These are phyloP conservation scores for Leptinotarsa haldemani DNA, from an alignment of 2,888 invertebrate genomes.

Conservation along the genomic window DNA sequence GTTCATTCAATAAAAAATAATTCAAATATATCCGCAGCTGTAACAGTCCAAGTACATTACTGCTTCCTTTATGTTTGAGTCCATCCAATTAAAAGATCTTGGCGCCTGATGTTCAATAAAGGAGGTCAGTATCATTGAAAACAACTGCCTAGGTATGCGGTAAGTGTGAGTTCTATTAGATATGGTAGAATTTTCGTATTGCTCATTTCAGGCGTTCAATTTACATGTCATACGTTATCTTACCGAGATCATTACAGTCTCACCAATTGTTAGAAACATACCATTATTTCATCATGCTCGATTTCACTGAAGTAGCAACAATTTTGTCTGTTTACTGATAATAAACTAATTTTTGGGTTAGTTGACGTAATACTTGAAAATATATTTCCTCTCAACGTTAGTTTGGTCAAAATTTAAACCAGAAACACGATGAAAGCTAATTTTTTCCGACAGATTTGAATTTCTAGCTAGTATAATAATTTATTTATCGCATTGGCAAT, in stretches of 20 bases:
- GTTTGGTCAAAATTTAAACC: no score
- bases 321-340: no score
- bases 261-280: not conserved
- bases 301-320: no score
- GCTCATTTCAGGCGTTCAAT: not conserved
- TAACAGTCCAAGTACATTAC: not conserved
- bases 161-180: not conserved
- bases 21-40: no score
- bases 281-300: not conserved
- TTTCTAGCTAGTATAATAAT: no score
- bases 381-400: not conserved
- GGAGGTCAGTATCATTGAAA: not conserved
- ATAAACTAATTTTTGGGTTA: no score
- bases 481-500: no score
- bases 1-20: no score
- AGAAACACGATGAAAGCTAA: no score
- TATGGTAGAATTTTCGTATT: not conserved
- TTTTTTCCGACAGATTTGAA: no score
- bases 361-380: no score
- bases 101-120: not conserved
- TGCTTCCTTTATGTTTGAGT: not conserved
- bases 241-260: not conserved
- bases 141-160: conserved; percentile 2
- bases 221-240: not conserved
- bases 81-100: not conserved